Evolutionary conservation across 2,888 invertebrate genomes (phyloP), one percentile per base, ranked within the genome.

Genomic region (Ommatoiulus sabulosus): DNA sequence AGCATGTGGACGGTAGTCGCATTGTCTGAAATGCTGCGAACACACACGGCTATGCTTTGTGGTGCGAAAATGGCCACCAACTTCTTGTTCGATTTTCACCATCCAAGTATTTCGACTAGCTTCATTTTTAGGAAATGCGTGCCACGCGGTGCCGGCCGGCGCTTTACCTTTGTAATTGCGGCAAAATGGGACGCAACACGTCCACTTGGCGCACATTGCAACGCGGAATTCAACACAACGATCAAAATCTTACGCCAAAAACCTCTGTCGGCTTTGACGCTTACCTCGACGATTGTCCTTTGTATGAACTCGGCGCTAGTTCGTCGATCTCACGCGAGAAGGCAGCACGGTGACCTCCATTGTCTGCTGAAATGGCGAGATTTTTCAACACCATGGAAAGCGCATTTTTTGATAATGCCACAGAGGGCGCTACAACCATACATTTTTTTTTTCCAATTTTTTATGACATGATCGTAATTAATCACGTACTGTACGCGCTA

Each of bases 121-220:
- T 57, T 87, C 87, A n/a, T 87, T 87, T 87, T 87, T 87, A 7
- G 87, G 87, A 52, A 87, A 87, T 17, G 87, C 87, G 57, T 87
- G 87, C 87, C 87, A 87, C 52, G 87, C 48, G 43, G 87, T 87
- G 43, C 87, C 87, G 24, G 57, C 52, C 52, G 87, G 87, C 57
- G 87, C 87, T 57, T 57, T 48, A 48, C 87, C 87, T 87, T 87
- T 87, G 57, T 87, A 87, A 52, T 87, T 87, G 48, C 87, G 48
- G 52, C 87, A 87, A 87, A 48, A 52, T 44, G 87, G 87, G 57
- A 87, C 57, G 52, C 87, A 87, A 87, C 87, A 87, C 48, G 87
- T 87, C 87, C 87, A 87, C 52, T 87, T 87, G 48, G 87, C 87
- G 48, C 48, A 86, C 46, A 48, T 86, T 20, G 44, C 86, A 86